Base-by-base conservation (phyloP, 2,113 vertebrate genomes). In the Spilogale gracilis region DNA sequence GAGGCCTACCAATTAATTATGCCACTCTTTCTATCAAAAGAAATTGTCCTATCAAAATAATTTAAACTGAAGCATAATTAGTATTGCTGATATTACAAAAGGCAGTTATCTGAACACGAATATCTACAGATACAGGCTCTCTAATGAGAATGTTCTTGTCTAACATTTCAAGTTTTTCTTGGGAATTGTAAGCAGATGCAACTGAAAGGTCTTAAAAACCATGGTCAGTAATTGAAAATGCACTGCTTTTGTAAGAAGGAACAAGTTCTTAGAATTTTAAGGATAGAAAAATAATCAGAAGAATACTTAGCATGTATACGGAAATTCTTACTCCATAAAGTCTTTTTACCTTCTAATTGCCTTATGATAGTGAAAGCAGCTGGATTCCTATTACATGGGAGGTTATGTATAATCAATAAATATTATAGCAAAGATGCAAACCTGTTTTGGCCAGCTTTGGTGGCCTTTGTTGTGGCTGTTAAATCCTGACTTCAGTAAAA, bases 231-330 rank as follows among this genome's bases (percentile, higher is more conserved):
- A 95, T 3, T 95, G 32, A 95, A 93, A 96, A 97, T 60, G 17
- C 30, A 83, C 17, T 92, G n/a, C 54, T 74, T 95, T 92, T 91
- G 5, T 61, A n/a, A 43, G 65, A 81, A 92, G 54, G 17, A 93
- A 80, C 10, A 71, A 94, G 32, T 18, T 78, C 73, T 43, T 88
- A 6, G 32, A 84, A 81, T 56, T n/a, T 71, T 82, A 85, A 89
- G 81, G 65, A 45, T 0, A 93, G 65, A 60, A 92, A 79, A 79
- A 80, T 8, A 80, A 95, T 74, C 32, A 67, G 52, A 48, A 71
- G 48, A 65, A 32, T 43, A 82, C 8, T 95, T n/a, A 21, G 43
- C 18, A 65, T 20, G 6, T 3, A 38, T 6, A n/a, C 30, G 13
- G 45, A 54, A 92, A 87, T 48, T 87, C n/a, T 90, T 79, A 60